Evolutionary conservation across 2,888 invertebrate species (phyloP).

Genomic region (Torymus aiolomorphi): DNA sequence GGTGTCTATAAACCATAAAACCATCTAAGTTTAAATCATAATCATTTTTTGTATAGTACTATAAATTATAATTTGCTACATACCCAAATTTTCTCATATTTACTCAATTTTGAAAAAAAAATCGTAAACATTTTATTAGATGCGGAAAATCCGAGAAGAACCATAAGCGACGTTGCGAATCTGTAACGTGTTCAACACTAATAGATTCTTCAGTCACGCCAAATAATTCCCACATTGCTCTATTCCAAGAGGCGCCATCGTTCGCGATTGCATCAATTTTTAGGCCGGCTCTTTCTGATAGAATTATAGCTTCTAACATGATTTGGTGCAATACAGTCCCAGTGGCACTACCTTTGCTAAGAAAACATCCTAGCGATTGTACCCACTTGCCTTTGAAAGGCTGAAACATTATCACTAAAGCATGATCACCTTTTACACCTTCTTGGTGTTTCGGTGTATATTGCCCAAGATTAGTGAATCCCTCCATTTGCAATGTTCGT

Average conservation of each 20-base stretch:
- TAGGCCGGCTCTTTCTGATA: constrained; percentile 53
- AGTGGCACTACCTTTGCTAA: constrained; percentile 59
- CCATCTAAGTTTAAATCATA: too few relatives aligned
- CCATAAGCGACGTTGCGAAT: constrained; percentile 51
- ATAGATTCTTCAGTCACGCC: constrained; percentile 36
- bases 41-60: too few relatives aligned
- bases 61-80: too few relatives aligned
- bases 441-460: constrained; percentile 28
- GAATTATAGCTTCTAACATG: constrained; percentile 60
- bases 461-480: too few relatives aligned
- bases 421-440: constrained; percentile 61
- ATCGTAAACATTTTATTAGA: constrained; percentile 59
- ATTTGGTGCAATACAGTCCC: constrained; percentile 59
- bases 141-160: constrained; percentile 60
- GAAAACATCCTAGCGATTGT: constrained; percentile 62
- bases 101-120: constrained; percentile 3
- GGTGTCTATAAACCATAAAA: constrained; percentile 31
- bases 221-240: constrained; percentile 51
- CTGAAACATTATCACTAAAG: constrained; percentile 63
- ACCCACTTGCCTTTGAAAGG: constrained; percentile 62
- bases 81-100: too few relatives aligned
- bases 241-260: constrained; percentile 54
- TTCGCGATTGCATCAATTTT: constrained; percentile 43
- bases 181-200: constrained; percentile 29
- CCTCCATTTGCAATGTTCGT: too few relatives aligned